These are phyloP conservation scores for Pollicipes pollicipes DNA, from an alignment of 1,140 invertebrate species.

Conservation along the genomic window DNA sequence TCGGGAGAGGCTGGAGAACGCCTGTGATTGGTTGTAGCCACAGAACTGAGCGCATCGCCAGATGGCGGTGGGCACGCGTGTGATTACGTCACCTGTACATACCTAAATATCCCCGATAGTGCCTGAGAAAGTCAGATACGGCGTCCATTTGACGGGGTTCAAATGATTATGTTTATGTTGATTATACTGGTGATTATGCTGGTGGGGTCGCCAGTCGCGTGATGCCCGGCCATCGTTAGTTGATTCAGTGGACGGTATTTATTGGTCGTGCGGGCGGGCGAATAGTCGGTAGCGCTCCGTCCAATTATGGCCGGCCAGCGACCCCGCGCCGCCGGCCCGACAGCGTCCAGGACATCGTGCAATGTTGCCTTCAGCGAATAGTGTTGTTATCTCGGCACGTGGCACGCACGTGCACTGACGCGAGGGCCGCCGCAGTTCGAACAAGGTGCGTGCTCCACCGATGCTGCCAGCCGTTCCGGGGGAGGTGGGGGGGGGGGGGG, in stretches of 20 bases:
- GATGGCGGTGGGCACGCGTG: background rate
- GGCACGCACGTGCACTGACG: too few species aligned
- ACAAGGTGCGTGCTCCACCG: too few species aligned
- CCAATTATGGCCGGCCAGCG: background rate
- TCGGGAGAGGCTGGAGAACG: background rate
- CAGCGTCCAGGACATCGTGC: slow-evolving; percentile 4
- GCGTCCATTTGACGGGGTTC: background rate
- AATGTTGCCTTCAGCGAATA: slow-evolving; percentile 2
- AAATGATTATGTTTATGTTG: background rate
- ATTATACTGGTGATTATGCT: background rate
- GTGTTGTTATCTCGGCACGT: too few species aligned
- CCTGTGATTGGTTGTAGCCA: background rate
- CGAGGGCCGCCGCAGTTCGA: too few species aligned
- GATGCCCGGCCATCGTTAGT: background rate
- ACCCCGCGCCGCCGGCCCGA: background rate
- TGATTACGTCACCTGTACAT: background rate
- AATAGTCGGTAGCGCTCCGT: slow-evolving; percentile 4
- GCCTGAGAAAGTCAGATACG: background rate
- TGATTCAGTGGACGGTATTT: background rate
- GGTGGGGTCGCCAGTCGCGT: background rate
- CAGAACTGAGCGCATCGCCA: too few species aligned
- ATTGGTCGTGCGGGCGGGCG: too few species aligned
- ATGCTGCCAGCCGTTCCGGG: too few species aligned
- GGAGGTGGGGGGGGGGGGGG: too few species aligned
- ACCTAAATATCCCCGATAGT: background rate